Conservation (phyloP, 1,140 invertebrate genomes). For the Pseudobourletiella spinata region DNA sequence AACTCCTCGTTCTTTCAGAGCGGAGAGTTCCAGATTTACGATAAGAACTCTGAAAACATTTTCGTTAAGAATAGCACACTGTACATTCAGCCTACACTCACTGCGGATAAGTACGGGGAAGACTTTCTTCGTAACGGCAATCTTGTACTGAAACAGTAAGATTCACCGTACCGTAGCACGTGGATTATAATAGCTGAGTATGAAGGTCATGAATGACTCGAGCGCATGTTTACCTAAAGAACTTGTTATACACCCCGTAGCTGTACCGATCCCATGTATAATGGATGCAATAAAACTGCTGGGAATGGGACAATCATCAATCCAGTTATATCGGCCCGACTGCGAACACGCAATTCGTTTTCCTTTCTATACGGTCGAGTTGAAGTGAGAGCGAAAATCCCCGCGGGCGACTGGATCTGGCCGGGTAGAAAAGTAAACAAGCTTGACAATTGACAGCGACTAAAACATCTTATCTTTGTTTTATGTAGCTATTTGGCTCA, state of each 20-base stretch:
- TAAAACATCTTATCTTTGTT: conserved; percentile 9
- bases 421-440: conserved; percentile 9
- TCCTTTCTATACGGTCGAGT: conserved; percentile 60
- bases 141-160: neutral
- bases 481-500: conserved; percentile 37
- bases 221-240: neutral
- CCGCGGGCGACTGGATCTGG: too few species aligned
- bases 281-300: conserved; percentile 12
- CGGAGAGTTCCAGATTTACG: conserved; percentile 25
- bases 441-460: neutral
- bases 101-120: conserved; percentile 41
- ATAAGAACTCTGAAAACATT: too few species aligned
- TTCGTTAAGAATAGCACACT: conserved; percentile 40
- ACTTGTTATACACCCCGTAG: conserved; percentile 16
- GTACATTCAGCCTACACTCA: conserved; percentile 42
- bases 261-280: conserved; percentile 19
- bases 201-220: neutral
- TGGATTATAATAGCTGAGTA: too few species aligned
- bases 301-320: conserved; percentile 8
- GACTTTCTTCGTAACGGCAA: conserved; percentile 37
- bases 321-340: conserved; percentile 8
- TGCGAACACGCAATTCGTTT: conserved; percentile 55
- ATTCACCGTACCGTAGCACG: too few species aligned
- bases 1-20: too few species aligned
- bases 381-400: conserved; percentile 65